A percentile compares a stretch with the other conserved stretches of the same genome.
Evolutionary conservation across 2,888 invertebrate species (phyloP).

Genomic region (Cybosia mesomella): DNA sequence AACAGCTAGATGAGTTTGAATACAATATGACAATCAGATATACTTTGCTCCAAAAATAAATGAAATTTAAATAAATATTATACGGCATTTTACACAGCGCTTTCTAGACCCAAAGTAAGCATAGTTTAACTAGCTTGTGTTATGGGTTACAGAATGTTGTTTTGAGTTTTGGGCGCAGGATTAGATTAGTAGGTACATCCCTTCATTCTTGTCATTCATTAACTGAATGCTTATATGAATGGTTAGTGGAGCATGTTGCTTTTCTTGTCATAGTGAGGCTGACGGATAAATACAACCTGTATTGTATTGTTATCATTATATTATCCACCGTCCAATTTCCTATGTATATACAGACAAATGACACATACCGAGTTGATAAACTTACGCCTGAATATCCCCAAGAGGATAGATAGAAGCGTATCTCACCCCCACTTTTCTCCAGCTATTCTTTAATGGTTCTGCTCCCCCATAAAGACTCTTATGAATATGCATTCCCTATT

Average conservation of each 20-base stretch:
- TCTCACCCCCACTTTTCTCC: neutral
- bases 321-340: conserved; percentile 4
- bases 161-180: neutral
- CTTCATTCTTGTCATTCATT: neutral
- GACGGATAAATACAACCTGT: neutral
- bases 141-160: too few species aligned
- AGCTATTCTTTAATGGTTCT: too few species aligned
- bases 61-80: too few species aligned
- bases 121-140: too few species aligned
- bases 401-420: neutral
- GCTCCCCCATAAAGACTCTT: too few species aligned
- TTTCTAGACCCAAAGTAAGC: too few species aligned
- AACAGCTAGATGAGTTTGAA: too few species aligned
- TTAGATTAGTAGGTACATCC: neutral
- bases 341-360: neutral
- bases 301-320: neutral
- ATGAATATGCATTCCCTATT: too few species aligned
- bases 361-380: neutral
- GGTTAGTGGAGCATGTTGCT: conserved; percentile 1
- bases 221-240: neutral
- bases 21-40: too few species aligned
- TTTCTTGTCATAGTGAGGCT: neutral
- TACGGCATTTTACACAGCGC: too few species aligned
- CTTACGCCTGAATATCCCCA: neutral
- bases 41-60: too few species aligned